Conservation (phyloP, 2,888 invertebrate species). For the Lapara coniferarum region DNA sequence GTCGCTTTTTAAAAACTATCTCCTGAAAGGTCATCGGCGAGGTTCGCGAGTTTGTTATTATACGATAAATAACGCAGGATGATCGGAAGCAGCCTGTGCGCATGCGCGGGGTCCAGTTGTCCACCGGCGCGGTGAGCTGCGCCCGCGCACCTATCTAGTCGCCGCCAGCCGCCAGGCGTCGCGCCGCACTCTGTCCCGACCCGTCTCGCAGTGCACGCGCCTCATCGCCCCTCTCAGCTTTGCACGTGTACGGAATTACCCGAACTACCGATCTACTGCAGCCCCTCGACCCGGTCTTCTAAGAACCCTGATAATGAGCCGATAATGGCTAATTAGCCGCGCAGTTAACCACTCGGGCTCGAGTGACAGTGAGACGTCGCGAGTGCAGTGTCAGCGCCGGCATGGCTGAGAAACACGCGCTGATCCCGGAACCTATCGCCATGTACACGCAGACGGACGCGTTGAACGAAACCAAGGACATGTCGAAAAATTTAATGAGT, state of each 20-base stretch:
- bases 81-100: constrained; percentile 34
- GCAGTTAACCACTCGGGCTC: constrained; percentile 37
- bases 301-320: constrained; percentile 65
- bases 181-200: constrained; percentile 55
- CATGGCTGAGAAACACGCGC: constrained; percentile 74
- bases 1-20: constrained; percentile 37
- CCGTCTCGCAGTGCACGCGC: constrained; percentile 59
- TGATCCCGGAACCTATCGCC: constrained; percentile 62
- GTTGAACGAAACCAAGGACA: constrained; percentile 68
- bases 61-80: constrained; percentile 39
- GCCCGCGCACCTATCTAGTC: constrained; percentile 38
- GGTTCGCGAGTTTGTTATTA: constrained; percentile 36
- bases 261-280: constrained; percentile 43
- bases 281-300: constrained; percentile 52
- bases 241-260: constrained; percentile 49
- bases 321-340: constrained; percentile 59
- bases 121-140: constrained; percentile 39
- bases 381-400: constrained; percentile 63
- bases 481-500: constrained; percentile 76
- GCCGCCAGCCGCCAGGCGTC: constrained; percentile 29
- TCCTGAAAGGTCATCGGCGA: constrained; percentile 38
- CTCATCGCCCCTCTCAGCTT: constrained; percentile 40
- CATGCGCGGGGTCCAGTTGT: constrained; percentile 35
- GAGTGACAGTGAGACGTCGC: constrained; percentile 48
- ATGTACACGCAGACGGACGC: constrained; percentile 70